Conservation (phyloP, 2,797 vertebrate species). For the Cyprinodon diabolis region DNA sequence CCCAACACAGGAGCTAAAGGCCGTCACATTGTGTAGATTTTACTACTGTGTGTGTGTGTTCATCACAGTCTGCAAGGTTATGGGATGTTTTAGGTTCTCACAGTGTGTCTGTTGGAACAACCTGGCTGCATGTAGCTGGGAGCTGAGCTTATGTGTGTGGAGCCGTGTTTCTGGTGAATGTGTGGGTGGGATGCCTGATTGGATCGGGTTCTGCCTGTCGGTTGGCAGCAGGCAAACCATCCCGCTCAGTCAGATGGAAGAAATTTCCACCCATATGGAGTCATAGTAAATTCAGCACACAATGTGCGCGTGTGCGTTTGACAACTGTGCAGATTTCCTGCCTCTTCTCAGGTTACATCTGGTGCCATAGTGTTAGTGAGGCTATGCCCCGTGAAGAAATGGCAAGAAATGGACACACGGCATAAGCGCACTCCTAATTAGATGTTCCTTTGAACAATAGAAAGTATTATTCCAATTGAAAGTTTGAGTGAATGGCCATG, state of each 20-base stretch:
- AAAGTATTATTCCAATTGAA: background rate
- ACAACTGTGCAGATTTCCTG: conserved; percentile 19
- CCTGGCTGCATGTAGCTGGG: conserved; percentile 84
- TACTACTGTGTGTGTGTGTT: conserved; percentile 56
- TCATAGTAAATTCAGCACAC: conserved; percentile 50
- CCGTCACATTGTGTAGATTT: conserved; percentile 89
- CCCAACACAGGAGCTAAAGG: conserved; percentile 79
- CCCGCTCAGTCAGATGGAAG: conserved; percentile 65
- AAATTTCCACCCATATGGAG: conserved; percentile 26
- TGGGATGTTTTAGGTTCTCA: conserved; percentile 91
- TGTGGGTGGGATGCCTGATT: conserved; percentile 73
- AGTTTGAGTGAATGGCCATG: background rate
- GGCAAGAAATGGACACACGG: conserved; percentile 18
- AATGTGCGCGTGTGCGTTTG: conserved; percentile 12
- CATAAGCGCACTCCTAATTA: background rate
- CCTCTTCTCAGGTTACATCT: conserved; percentile 37
- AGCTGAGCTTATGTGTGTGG: conserved; percentile 75
- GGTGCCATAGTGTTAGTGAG: conserved; percentile 35
- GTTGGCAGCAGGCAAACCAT: conserved; percentile 83
- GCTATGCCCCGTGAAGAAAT: conserved; percentile 11
- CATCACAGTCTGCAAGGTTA: conserved; percentile 81
- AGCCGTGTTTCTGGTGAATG: conserved; percentile 46
- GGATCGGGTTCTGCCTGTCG: conserved; percentile 80
- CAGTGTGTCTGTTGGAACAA: conserved; percentile 90
- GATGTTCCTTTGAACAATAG: background rate